Percentiles rank a stretch among this genome's conserved stretches.
Conservation (phyloP, 2,888 invertebrate genomes). For the Rhimphoctona megacephalus region DNA sequence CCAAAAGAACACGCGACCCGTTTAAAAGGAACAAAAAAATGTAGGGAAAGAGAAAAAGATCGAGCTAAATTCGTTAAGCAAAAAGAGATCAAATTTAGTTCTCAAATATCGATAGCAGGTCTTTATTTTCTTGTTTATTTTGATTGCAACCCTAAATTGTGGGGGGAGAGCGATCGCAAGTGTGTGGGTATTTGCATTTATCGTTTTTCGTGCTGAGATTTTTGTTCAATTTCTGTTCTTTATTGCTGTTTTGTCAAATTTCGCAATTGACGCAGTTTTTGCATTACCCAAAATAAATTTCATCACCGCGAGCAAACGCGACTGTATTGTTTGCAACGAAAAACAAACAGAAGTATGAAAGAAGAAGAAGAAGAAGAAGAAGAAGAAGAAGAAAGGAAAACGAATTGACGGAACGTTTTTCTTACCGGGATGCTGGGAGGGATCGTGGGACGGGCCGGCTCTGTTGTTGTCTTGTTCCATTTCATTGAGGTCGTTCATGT, state of each 20-base stretch:
- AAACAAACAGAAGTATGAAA: conserved; percentile 47
- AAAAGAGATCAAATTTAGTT: background rate
- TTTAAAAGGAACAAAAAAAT: background rate
- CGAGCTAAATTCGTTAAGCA: background rate
- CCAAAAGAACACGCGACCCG: conserved; percentile 74
- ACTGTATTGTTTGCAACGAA: background rate
- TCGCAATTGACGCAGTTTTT: conserved; percentile 51
- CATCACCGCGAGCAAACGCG: background rate
- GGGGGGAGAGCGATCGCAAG: conserved; percentile 5
- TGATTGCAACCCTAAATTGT: background rate
- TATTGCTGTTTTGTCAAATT: background rate
- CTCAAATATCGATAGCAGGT: conserved; percentile 21
- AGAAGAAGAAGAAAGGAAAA: too few species aligned
- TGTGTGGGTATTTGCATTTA: background rate
- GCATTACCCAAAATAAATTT: conserved; percentile 52
- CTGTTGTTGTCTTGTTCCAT: conserved; percentile 90
- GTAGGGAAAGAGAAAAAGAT: background rate
- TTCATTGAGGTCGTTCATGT: conserved; percentile 88
- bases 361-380: conserved; percentile 64
- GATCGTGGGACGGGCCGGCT: conserved; percentile 88
- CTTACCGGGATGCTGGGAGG: conserved; percentile 89
- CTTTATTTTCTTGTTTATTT: conserved; percentile 7
- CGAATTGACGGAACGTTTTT: conserved; percentile 74
- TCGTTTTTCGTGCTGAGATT: background rate
- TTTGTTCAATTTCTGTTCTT: background rate